Base-by-base conservation (phyloP, 2,888 invertebrate species). In the Brenthis hecate region DNA sequence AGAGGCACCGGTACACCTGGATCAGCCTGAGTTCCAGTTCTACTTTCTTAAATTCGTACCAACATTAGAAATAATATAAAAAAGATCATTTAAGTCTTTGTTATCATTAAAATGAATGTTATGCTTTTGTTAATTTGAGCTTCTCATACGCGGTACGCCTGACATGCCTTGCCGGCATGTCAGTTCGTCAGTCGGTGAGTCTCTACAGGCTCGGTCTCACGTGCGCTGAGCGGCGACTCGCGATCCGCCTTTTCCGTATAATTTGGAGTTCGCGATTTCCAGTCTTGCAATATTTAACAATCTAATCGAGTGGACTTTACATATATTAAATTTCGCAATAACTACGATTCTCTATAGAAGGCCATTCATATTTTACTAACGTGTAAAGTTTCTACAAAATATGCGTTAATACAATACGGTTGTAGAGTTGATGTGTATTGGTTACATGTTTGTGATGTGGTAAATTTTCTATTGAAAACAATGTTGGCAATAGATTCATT, bases 401-500 rank as follows among this genome's bases (percentile, higher is more conserved):
- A 53, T 62, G 19, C 19, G 19, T 36, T 43, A 19, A 19, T 13
- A 53, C 62, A 36, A 5, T 13, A 14, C 8, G 19, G 23, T 56
- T 32, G n/a, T n/a, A 1, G 13, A 14, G 19, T 13, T 51, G n/a
- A 16, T 6, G 13, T 8, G 19, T 53, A n/a, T 50, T 50, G 16
- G 6, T 43, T n/a, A 28, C 48, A 16, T 56, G 36, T 48, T 23
- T 43, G 69, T 69, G 71, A 64, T 66, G 71, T 64, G 58, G 55
- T 69, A 64, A 69, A 54, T 43, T 57, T 51, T 32, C 43, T 32
- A 19, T 51, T 23, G 13, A 5, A 4, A 62, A 68, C 60, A 55
- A 92, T 92, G 90, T 78, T 91, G 79, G 87, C 89, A 28, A 94
- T 94, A 93, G 94, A 94, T 73, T 94, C 93, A 14, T 81, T 94